A percentile compares a stretch with the other conserved stretches of the same genome.
Conservation (phyloP, 2,888 invertebrate species). For the Dysmachus trigonus region DNA sequence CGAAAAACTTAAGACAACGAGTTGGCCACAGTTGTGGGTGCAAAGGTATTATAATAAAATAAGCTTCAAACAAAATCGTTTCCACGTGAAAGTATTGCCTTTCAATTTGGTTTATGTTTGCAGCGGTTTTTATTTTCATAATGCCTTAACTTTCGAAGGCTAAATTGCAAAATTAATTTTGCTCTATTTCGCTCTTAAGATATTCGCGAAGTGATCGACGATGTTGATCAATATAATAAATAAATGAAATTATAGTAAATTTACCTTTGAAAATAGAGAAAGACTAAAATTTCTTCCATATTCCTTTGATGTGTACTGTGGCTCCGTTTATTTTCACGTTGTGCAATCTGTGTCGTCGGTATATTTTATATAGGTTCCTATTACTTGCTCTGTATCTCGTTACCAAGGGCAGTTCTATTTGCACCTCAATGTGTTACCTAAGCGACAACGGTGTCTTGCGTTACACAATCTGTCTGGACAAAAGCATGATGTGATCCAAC, state of each 20-base stretch:
- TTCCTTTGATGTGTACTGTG: not conserved
- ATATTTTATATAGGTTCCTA: not conserved
- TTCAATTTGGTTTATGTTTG: not conserved
- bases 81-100: not conserved
- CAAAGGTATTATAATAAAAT: not conserved
- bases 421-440: not conserved
- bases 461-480: not conserved
- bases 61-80: not conserved
- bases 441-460: not conserved
- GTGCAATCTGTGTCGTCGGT: not conserved
- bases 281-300: conserved; percentile 33
- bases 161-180: not conserved
- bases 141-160: not conserved
- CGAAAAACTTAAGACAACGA: not conserved
- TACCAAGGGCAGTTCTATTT: conserved; percentile 7
- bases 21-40: not conserved
- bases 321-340: not conserved
- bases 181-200: not conserved
- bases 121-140: not conserved
- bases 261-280: conserved; percentile 26
- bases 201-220: not conserved
- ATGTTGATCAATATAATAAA: not conserved
- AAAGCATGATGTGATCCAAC: not conserved
- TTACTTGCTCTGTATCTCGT: not conserved
- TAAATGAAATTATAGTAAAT: not conserved